Conservation (phyloP, 1,140 invertebrate species). For the Dendroctonus ponderosae region DNA sequence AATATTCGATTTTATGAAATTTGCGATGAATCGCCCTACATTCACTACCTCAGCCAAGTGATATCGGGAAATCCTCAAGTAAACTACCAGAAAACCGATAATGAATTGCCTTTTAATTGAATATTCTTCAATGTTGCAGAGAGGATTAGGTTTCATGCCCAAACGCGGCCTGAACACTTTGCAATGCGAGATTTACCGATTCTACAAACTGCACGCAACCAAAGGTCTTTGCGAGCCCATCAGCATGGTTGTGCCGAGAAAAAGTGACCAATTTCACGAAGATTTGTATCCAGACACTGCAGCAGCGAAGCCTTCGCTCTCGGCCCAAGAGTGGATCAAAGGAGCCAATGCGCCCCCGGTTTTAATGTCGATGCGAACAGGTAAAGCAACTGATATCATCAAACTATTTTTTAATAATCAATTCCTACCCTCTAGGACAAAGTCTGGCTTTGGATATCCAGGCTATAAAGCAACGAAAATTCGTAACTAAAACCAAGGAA, state of each 20-base stretch:
- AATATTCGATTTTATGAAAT: slow-evolving; percentile 95
- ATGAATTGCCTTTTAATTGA: not conserved
- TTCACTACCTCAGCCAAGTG: slow-evolving; percentile 89
- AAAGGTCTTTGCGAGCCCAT: slow-evolving; percentile 86
- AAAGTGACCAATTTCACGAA: slow-evolving; percentile 66
- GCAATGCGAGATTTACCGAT: slow-evolving; percentile 84
- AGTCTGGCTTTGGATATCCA: slow-evolving; percentile 23
- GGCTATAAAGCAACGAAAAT: slow-evolving; percentile 48
- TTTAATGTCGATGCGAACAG: slow-evolving; percentile 80
- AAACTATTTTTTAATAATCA: not conserved
- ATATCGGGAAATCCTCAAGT: slow-evolving; percentile 85
- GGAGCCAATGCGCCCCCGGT: slow-evolving; percentile 80
- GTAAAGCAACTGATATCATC: slow-evolving; percentile 48
- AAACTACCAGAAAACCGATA: slow-evolving; percentile 11
- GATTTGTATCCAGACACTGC: slow-evolving; percentile 93
- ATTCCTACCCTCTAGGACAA: slow-evolving; percentile 11
- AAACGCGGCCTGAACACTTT: slow-evolving; percentile 84
- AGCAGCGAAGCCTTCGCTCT: slow-evolving; percentile 75
- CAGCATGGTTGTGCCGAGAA: slow-evolving; percentile 91
- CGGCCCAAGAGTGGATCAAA: slow-evolving; percentile 84
- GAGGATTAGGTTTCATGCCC: slow-evolving; percentile 88
- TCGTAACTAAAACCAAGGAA: slow-evolving; percentile 46
- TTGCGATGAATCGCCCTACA: slow-evolving; percentile 77
- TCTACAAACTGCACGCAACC: slow-evolving; percentile 90
- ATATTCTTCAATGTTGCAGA: slow-evolving; percentile 52